Evolutionary conservation across 2,888 invertebrate species (phyloP), one percentile per base, ranked within the genome.

Genomic region (Synanthedon vespiformis): DNA sequence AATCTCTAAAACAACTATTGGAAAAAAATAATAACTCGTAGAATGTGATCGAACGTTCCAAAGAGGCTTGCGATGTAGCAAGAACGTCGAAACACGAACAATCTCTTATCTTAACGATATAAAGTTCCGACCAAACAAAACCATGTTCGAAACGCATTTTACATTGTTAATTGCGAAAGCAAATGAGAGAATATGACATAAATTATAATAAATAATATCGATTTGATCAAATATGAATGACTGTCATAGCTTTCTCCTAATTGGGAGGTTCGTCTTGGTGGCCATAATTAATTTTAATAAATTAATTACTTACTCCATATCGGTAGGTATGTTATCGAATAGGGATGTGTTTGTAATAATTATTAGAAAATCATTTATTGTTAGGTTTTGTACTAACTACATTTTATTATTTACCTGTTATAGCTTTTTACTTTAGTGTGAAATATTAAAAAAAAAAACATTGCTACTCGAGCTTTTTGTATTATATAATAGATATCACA

Each of bases 261-360:
- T 82, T 74, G 78, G 67, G 67, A 66, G 63, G 62, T 61, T 60
- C 62, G 63, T 66, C 57, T 61, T 59, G 58, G 63, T 51, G 60
- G 60, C 62, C 61, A 62, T 72, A 70, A 72, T 74, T 69, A 68
- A 73, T 74, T 69, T 72, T 70, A 75, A 76, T 79, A 75, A 72
- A 78, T 80, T 74, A 77, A 74, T 77, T 70, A 72, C 62, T 63
- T 74, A 72, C 69, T 62, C 67, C 66, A 58, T 68, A 77, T 72
- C 70, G 76, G 73, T 72, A 70, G 65, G 63, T 66, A 64, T 70
- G 47, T 44, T 13, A n/a, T n/a, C 14, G 14, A 13, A 44, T 44
- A 44, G 47, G 40, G 49, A 47, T 50, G 47, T 27, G 14, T 34
- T 34, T 34, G 34, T 34, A 10, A 34, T 34, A 34, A 34, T 34